Base-by-base conservation (phyloP, 92 coral and sea anemone genomes). In the Epizoanthus illoricatus region DNA sequence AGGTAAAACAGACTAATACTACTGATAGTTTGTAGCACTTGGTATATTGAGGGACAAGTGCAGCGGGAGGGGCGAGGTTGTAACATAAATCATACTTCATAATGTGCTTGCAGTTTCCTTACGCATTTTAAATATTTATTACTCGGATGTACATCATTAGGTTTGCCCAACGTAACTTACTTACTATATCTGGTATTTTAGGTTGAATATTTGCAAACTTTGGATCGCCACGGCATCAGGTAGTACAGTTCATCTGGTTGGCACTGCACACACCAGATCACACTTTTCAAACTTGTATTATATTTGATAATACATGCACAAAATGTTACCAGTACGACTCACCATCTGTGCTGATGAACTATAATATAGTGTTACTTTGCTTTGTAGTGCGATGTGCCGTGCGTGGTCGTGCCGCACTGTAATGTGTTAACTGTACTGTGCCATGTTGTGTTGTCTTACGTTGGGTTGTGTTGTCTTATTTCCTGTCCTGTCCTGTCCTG, bases 141-240 rank as follows among this genome's bases (percentile, higher is more conserved):
- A 39, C 60, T 19, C 0, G 11, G 20, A 19, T 10, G 16, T 43
- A 7, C 7, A 56, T n/a, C 73, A n/a, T 42, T 68, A 19, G 8
- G 5, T 69, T 47, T 41, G 8, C 21, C 18, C 21, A 21, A 45
- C 12, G n/a, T 28, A 43, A 47, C 19, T 65, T 21, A 1, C 55
- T 19, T 69, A 39, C 24, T 56, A 2, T 64, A 52, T 69, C 3
- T 73, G 45, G 39, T 13, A 4, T 66, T 87, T 40, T 23, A 93
- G 98, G 93, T 90, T 13, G 93, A 74, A 15, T 93, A 91, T 68
- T 80, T 93, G 67, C 88, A 91, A 16, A 86, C 90, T 17, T 87
- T 93, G 55, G 84, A 89, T 15, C 88, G 87, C 6, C 93, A 85
- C 72, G 86, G 83, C 79, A 87, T 93, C 81, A 93, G 95, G 98